Evolutionary conservation across 1,140 invertebrate species (phyloP).

Genomic region (Dendroctonus ponderosae): DNA sequence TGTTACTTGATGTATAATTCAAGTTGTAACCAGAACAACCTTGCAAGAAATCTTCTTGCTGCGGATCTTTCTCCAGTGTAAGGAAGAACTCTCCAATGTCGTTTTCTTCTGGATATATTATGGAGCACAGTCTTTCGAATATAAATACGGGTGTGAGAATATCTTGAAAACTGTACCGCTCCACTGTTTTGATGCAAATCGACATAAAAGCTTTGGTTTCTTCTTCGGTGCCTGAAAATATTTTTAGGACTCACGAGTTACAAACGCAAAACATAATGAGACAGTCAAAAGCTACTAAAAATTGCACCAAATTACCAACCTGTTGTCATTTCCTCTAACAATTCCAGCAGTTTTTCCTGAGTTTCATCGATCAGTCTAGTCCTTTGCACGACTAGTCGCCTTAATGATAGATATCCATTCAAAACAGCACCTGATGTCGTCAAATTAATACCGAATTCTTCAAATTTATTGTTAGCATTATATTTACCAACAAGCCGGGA

Average conservation of each 20-base stretch:
- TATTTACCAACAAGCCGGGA: conserved; percentile 69
- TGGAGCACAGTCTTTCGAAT: conserved; percentile 94
- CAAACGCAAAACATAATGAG: conserved; percentile 19
- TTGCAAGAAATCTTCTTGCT: conserved; percentile 97
- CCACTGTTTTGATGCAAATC: conserved; percentile 93
- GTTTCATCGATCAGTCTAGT: conserved; percentile 95
- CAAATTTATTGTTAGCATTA: background rate
- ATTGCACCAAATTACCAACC: conserved; percentile 56
- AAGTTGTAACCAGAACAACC: conserved; percentile 39
- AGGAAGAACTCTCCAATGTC: conserved; percentile 96
- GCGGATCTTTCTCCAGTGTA: conserved; percentile 95
- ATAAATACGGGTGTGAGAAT: conserved; percentile 95
- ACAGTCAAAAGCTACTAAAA: conserved; percentile 11
- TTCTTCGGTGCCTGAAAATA: conserved; percentile 77
- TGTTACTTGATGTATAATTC: background rate
- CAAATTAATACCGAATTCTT: background rate
- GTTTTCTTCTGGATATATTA: conserved; percentile 97
- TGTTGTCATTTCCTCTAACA: conserved; percentile 95
- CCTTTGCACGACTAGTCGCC: conserved; percentile 89
- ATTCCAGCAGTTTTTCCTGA: conserved; percentile 90
- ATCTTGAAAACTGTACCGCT: conserved; percentile 89
- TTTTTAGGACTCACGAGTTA: background rate
- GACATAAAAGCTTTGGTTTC: conserved; percentile 97
- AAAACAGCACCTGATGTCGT: conserved; percentile 66
- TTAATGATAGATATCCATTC: conserved; percentile 89